Evolutionary conservation across 2,888 invertebrate genomes (phyloP), one percentile per base, ranked within the genome.

Genomic region (Andrena haemorrhoa): DNA sequence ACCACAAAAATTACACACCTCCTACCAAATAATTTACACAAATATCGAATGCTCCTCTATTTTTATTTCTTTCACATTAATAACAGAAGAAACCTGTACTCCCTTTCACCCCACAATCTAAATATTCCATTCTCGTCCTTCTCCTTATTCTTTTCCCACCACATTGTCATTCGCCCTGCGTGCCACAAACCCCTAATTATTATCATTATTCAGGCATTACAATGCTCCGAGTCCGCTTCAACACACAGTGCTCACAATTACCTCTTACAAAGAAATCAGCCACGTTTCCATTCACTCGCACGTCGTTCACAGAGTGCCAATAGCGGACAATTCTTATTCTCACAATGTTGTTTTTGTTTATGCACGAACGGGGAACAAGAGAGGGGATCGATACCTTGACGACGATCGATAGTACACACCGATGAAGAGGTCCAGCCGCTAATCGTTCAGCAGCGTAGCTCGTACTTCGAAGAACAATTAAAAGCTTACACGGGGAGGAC

Each of bases 281-380:
- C 31, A 16, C 58, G 65, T 69, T 75, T 79, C 70, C 51, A 71
- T 68, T 69, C 33, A 75, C 51, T 75, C 20, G 51, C 51, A 10
- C 35, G 53, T 65, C 70, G 79, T 75, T 53, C n/a, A 31, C 41
- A 16, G 35, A 35, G 26, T 41, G 75, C 35, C 53, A 75, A 49
- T 35, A 51, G 31, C 49, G 58, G 61, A 75, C 65, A 56, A 79
- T 75, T 83, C 79, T 80, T 61, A 80, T 75, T 69, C 76, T 79
- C 65, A 51, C 82, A 71, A 41, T 51, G 79, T 76, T 74, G 68
- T 84, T 86, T 88, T 76, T 74, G 68, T 84, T 86, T 88, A 85
- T 84, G 83, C 82, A 85, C 81, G 84, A 88, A 79, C 49, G 47
- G 41, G 51, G 64, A 31, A 49, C 58, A 56, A 49, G 61, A 51